These are phyloP conservation scores for Nasonovia ribisnigri DNA, from an alignment of 2,888 invertebrate genomes.

Conservation along the genomic window DNA sequence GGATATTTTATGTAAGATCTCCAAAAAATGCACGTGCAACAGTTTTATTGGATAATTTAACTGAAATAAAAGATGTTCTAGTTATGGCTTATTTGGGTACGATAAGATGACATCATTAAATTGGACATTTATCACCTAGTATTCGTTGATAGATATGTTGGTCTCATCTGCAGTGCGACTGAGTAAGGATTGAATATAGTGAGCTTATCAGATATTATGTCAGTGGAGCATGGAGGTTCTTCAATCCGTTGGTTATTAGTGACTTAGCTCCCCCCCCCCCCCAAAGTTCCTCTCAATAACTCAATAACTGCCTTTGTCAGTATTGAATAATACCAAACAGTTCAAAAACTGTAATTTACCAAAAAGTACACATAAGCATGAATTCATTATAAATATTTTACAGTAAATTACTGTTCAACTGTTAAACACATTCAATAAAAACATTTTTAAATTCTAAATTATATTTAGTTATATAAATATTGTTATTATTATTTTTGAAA, in stretches of 20 bases:
- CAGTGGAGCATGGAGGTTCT: neutral
- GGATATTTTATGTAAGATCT: neutral
- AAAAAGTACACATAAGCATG: neutral
- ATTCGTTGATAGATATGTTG: neutral
- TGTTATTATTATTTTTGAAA: neutral
- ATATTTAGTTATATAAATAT: neutral
- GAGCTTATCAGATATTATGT: neutral
- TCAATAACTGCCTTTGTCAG: neutral
- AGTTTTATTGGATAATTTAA: neutral
- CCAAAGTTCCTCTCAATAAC: neutral
- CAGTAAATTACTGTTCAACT: no score
- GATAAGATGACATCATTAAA: neutral
- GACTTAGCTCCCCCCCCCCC: neutral
- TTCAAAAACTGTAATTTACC: neutral
- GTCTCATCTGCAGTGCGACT: neutral
- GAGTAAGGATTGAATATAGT: neutral
- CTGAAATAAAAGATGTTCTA: neutral
- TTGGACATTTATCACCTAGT: neutral
- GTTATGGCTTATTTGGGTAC: neutral
- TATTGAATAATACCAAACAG: neutral
- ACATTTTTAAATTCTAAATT: neutral
- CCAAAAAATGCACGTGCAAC: neutral
- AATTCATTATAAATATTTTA: neutral
- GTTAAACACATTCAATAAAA: neutral
- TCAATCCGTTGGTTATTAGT: neutral